phyloP scores from a whole-genome alignment of 2,797 vertebrate genomes.

The Phrynocephalus vlangalii region DNA sequence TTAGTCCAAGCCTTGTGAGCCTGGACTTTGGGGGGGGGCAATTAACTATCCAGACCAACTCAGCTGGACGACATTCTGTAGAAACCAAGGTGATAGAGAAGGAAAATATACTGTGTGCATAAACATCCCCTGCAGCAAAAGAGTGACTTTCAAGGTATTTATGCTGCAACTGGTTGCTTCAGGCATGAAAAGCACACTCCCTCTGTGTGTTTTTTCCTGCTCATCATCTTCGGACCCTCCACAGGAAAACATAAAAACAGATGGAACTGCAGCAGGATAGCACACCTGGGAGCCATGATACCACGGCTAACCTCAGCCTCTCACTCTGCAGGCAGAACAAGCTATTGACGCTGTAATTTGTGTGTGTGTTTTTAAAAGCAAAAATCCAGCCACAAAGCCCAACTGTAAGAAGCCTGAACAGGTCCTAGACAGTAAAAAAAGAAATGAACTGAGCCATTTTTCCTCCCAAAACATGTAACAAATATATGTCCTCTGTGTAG shows the following conservation, averaged over 20 bases:
- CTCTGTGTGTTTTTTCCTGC: neutral
- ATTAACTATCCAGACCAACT: constrained; percentile 3
- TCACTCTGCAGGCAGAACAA: neutral
- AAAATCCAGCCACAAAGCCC: too few species aligned
- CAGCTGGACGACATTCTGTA: neutral
- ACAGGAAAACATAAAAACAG: neutral
- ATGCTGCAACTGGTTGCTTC: neutral
- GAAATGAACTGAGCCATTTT: neutral
- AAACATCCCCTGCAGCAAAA: neutral
- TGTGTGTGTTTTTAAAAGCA: neutral
- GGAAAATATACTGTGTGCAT: neutral
- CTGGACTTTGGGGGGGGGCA: neutral
- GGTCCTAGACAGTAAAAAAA: too few species aligned
- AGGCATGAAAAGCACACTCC: neutral
- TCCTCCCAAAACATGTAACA: neutral
- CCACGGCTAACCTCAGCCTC: neutral
- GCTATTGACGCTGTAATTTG: neutral
- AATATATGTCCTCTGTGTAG: neutral
- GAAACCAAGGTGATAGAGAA: neutral
- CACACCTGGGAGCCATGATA: neutral
- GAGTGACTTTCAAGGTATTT: neutral
- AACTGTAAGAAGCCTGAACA: neutral
- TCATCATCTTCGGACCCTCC: neutral
- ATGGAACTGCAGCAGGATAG: neutral
- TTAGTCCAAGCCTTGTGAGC: neutral